Base-by-base conservation (phyloP, 2,888 invertebrate genomes). In the Synergus itoensis region DNA sequence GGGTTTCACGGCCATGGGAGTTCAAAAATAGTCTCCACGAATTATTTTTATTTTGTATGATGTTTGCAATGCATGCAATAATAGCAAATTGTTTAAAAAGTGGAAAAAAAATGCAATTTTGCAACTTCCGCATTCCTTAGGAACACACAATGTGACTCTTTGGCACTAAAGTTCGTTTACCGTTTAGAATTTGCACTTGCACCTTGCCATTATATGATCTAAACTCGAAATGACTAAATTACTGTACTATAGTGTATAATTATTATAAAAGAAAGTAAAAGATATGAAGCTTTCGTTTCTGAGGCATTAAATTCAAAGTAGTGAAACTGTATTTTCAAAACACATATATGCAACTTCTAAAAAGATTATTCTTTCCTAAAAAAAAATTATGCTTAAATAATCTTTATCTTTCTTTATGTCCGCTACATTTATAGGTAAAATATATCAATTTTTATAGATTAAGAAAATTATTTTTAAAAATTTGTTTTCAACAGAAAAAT, bases 181-280 rank as follows among this genome's bases (percentile, higher is more conserved):
- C 45, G 69, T 48, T 69, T 48, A 8, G 14, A 69, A 48, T 69
- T 48, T 69, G 48, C 45, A 69, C 69, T 69, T 69, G 67, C 45
- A 45, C 45, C 21, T 45, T 21, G 45, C 67, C 67, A 69, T 69
- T 69, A 69, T 14, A 69, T 45, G 67, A 45, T 45, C 28, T 69
- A 69, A 69, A 48, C 5, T 69, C 48, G 45, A 45, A 69, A 69
- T 69, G 9, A 69, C 45, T 48, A 45, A 69, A 69, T 69, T 69
- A 69, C 69, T 45, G 21, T 28, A 69, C 45, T 53, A n/a, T 0
- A 45, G 16, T 41, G 9, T 45, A 45, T 48, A 69, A 69, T 69
- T 69, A 69, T 67, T 45, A 67, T 21, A 28, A 28, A 69, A 69
- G 69, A 69, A 69, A 69, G 69, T 69, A 28, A 69, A 48, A 28